A percentile compares a stretch with the other conserved stretches of the same genome.
phyloP scores from a whole-genome alignment of 2,797 vertebrate species.

The Rhinichthys osculus region DNA sequence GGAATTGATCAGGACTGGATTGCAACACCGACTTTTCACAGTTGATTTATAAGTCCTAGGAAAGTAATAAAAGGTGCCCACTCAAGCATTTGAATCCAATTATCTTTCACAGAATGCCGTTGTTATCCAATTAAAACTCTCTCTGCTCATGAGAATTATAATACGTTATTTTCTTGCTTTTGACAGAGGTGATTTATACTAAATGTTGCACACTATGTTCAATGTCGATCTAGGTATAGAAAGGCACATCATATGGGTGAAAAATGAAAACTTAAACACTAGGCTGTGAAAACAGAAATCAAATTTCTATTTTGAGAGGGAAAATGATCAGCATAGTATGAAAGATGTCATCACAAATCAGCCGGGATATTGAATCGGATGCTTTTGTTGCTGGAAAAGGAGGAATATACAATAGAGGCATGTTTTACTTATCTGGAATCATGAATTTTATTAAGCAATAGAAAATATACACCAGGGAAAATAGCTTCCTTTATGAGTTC shows the following conservation, averaged over 20 bases:
- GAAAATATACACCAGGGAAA: conserved; percentile 91
- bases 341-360: conserved; percentile 32
- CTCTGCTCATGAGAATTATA: conserved; percentile 60
- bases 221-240: background rate
- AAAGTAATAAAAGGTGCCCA: conserved; percentile 66
- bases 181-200: conserved; percentile 53
- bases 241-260: background rate
- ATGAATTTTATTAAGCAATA: conserved; percentile 85
- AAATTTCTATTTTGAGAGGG: background rate
- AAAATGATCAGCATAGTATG: conserved; percentile 10
- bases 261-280: conserved; percentile 3
- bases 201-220: conserved; percentile 30
- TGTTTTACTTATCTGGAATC: conserved; percentile 74
- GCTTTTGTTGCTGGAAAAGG: conserved; percentile 23
- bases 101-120: conserved; percentile 60
- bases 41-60: conserved; percentile 63
- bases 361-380: background rate
- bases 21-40: conserved; percentile 60
- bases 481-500: conserved; percentile 70
- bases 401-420: conserved; percentile 61
- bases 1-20: conserved; percentile 58
- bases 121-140: conserved; percentile 69
- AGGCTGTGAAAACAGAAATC: conserved; percentile 1
- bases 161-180: conserved; percentile 57
- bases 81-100: conserved; percentile 66